Evolutionary conservation across 2,113 vertebrate genomes (phyloP), one percentile per base, ranked within the genome.

Genomic region (Syngnathoides biaculeatus): DNA sequence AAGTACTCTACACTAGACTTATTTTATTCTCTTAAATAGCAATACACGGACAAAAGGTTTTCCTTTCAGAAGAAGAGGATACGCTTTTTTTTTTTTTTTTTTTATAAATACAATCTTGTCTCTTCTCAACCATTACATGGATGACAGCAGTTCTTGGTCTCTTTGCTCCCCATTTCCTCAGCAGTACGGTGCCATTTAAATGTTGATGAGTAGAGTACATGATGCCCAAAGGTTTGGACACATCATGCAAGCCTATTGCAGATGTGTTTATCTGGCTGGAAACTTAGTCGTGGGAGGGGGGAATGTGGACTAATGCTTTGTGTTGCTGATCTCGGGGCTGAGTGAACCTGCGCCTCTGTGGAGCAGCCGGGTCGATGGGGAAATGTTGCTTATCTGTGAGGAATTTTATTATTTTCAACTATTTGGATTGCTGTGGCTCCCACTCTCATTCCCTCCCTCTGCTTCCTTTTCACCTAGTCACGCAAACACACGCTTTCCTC

Each of bases 331-430:
- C 58, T 69, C 30, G 10, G 1, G 61, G 74, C 26, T 69, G 55
- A 69, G 69, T 0, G 10, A 67, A 67, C 39, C 69, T 60, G 61
- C 20, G 26, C 59, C 67, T 77, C 67, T 78, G 2, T 69, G 47
- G 38, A 74, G 65, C 64, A 7, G 64, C 65, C 22, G 14, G 68
- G 59, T 58, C 38, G 42, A 79, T 42, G 66, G 73, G 82, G 78
- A 86, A 86, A 85, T 89, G 77, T 79, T 85, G 81, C 85, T 87
- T 88, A 87, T 89, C 79, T 78, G 39, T 86, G 66, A 85, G 80
- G 89, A 88, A 89, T 87, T 89, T 79, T 86, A 84, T 86, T 88
- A 84, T 86, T 86, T 85, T 85, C 57, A 75, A 83, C 68, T 72
- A 79, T 87, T 87, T 89, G 73, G 81, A 87, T 81, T 73, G 24